These are phyloP conservation scores for Tenthredo mesomela DNA, from an alignment of 2,888 invertebrate species.

Conservation along the genomic window DNA sequence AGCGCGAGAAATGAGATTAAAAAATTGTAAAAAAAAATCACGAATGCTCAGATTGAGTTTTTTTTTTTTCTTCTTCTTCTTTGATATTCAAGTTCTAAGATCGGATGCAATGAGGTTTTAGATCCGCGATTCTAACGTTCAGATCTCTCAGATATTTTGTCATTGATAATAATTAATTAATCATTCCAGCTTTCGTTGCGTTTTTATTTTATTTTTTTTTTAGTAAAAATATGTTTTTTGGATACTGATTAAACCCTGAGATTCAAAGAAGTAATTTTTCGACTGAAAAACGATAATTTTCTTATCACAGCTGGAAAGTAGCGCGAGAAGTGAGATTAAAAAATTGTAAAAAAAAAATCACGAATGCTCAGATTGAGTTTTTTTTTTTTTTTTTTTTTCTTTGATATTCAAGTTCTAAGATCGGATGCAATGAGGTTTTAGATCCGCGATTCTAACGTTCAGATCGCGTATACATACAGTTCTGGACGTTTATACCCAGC, in stretches of 20 bases:
- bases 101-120: too few species aligned
- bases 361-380: not conserved
- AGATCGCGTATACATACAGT: conserved; percentile 9
- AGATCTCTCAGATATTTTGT: not conserved
- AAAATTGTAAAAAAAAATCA: too few species aligned
- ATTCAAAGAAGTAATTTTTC: not conserved
- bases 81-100: too few species aligned
- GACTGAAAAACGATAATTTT: too few species aligned
- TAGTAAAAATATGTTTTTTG: not conserved
- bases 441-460: conserved; percentile 17
- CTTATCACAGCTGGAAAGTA: too few species aligned
- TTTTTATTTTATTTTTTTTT: not conserved
- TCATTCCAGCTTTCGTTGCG: too few species aligned
- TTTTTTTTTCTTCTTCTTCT: too few species aligned
- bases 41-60: too few species aligned
- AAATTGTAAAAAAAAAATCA: not conserved
- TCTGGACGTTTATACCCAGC: conserved; percentile 63
- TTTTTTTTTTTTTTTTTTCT: not conserved
- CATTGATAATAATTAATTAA: not conserved
- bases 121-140: too few species aligned
- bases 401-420: not conserved
- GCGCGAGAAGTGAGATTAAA: not conserved
- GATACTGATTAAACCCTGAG: too few species aligned
- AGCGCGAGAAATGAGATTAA: not conserved
- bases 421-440: not conserved